These are phyloP conservation scores for Menura novaehollandiae DNA, from an alignment of 2,113 vertebrate species.

Conservation along the genomic window DNA sequence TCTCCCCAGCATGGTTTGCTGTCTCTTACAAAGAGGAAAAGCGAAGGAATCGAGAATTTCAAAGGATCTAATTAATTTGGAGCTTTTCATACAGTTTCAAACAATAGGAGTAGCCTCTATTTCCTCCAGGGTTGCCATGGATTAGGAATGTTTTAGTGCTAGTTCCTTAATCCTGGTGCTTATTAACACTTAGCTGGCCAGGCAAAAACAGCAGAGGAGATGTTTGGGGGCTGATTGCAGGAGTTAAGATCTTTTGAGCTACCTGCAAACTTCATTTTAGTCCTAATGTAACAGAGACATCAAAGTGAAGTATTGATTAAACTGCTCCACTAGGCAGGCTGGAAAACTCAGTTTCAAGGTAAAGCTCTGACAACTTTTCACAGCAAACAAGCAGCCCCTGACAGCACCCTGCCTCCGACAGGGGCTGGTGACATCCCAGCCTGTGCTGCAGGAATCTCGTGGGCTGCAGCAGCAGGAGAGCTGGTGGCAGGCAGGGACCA, in stretches of 20 bases:
- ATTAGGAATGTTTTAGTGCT: not conserved
- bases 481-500: not conserved
- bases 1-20: not conserved
- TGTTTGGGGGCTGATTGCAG: not conserved
- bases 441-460: not conserved
- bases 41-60: not conserved
- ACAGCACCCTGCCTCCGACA: not conserved
- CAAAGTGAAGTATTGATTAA: conserved; percentile 37
- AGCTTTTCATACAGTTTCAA: not conserved
- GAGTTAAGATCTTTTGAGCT: not conserved
- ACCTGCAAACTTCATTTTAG: not conserved
- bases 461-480: not conserved
- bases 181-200: not conserved
- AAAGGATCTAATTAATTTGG: not conserved
- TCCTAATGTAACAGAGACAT: not conserved
- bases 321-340: not conserved
- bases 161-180: not conserved
- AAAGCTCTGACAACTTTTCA: not conserved
- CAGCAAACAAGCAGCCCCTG: conserved; percentile 12
- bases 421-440: not conserved
- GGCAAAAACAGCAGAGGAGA: not conserved
- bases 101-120: not conserved
- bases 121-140: not conserved
- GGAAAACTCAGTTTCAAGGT: not conserved
- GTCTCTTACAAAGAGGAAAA: not conserved